Evolutionary conservation across 2,113 vertebrate genomes (phyloP).

Genomic region (Sula dactylatra): DNA sequence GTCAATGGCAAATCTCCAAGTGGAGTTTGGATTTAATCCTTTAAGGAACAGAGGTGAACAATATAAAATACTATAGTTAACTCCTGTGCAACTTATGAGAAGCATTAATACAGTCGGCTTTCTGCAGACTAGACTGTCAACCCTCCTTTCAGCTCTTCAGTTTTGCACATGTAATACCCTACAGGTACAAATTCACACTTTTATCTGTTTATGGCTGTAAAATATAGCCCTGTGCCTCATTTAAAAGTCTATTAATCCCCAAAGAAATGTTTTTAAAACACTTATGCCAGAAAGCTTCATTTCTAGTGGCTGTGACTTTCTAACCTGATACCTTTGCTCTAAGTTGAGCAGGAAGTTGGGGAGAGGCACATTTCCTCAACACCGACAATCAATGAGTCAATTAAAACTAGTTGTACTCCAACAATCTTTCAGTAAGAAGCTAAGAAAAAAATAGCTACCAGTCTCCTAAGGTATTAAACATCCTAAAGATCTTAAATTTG

Average conservation of each 20-base stretch:
- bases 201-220: not conserved
- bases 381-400: not conserved
- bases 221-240: not conserved
- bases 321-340: not conserved
- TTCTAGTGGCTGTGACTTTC: not conserved
- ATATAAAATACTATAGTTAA: not conserved
- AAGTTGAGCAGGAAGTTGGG: not conserved
- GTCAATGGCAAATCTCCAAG: not conserved
- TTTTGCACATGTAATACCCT: not conserved
- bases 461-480: not conserved
- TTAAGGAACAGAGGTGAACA: not conserved
- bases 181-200: not conserved
- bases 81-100: not conserved
- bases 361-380: not conserved
- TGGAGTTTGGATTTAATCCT: not conserved
- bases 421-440: not conserved
- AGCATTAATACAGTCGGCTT: not conserved
- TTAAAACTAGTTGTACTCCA: not conserved
- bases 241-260: not conserved
- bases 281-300: not conserved
- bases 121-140: not conserved
- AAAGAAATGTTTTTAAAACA: not conserved
- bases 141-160: not conserved
- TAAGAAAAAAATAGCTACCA: not conserved
- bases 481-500: not conserved